phyloP scores from a whole-genome alignment of 35 echinoderm and acorn worm genomes.

The Apostichopus parvimensis region DNA sequence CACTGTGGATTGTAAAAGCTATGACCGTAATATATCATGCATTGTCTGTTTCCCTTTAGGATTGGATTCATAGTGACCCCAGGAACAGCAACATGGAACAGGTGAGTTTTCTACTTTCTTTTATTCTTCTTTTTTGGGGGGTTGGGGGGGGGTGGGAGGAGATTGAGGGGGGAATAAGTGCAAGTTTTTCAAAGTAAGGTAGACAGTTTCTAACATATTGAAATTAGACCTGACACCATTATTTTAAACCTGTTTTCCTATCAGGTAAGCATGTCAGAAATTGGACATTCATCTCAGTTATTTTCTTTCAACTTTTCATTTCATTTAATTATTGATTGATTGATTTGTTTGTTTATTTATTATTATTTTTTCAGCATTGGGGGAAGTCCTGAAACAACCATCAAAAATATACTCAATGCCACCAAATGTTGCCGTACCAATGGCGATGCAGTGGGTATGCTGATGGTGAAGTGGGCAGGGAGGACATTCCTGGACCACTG shows the following conservation, averaged over 20 bases:
- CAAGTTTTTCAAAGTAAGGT: too few relatives aligned
- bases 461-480: constrained; percentile 89
- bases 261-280: too few relatives aligned
- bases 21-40: background rate
- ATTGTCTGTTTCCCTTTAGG: background rate
- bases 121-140: background rate
- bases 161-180: too few relatives aligned
- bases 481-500: constrained; percentile 64
- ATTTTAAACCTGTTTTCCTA: too few relatives aligned
- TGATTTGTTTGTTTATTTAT: too few relatives aligned
- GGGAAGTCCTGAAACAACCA: constrained; percentile 76
- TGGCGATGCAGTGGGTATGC: constrained; percentile 72
- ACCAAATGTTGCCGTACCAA: constrained; percentile 65
- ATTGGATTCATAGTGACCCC: constrained; percentile 69
- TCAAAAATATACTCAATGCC: constrained; percentile 81
- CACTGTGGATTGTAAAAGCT: too few relatives aligned
- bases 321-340: too few relatives aligned
- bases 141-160: too few relatives aligned
- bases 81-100: constrained; percentile 91
- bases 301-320: too few relatives aligned
- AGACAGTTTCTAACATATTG: too few relatives aligned
- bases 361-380: constrained; percentile 62
- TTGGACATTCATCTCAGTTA: too few relatives aligned
- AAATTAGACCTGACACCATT: too few relatives aligned
- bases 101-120: constrained; percentile 38